Percentiles rank a stretch among this genome's conserved stretches.
Conservation (phyloP, 2,113 vertebrate genomes). For the Rhea pennata region DNA sequence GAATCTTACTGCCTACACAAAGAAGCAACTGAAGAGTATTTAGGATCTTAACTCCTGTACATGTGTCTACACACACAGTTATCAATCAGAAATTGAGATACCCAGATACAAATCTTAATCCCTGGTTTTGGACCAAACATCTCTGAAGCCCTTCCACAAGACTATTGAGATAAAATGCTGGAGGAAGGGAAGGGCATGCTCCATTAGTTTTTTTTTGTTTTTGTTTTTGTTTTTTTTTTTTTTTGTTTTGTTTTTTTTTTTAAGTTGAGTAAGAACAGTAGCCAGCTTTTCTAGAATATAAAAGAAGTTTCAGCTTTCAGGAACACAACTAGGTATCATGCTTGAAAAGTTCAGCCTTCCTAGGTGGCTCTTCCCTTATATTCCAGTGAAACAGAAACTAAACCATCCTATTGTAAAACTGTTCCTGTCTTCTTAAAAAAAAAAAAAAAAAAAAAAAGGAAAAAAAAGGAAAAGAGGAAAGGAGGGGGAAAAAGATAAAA, state of each 20-base stretch:
- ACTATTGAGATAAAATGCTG: rapidly evolving
- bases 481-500: background rate
- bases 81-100: background rate
- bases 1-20: background rate
- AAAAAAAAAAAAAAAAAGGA: background rate
- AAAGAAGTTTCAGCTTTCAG: background rate
- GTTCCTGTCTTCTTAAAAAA: background rate
- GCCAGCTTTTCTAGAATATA: background rate
- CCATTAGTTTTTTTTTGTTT: background rate
- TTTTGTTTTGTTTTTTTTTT: too few species aligned
- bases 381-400: background rate
- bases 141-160: background rate
- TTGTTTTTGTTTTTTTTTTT: too few species aligned
- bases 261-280: background rate
- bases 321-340: background rate
- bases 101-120: background rate
- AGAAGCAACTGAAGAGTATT: background rate
- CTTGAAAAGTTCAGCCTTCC: background rate
- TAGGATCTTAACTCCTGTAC: background rate
- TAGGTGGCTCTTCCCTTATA: background rate
- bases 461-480: background rate
- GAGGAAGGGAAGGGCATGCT: background rate
- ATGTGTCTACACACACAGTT: rapidly evolving
- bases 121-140: background rate
- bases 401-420: background rate